Conservation (phyloP, 2,797 vertebrate species). For the Pseudopleuronectes americanus region DNA sequence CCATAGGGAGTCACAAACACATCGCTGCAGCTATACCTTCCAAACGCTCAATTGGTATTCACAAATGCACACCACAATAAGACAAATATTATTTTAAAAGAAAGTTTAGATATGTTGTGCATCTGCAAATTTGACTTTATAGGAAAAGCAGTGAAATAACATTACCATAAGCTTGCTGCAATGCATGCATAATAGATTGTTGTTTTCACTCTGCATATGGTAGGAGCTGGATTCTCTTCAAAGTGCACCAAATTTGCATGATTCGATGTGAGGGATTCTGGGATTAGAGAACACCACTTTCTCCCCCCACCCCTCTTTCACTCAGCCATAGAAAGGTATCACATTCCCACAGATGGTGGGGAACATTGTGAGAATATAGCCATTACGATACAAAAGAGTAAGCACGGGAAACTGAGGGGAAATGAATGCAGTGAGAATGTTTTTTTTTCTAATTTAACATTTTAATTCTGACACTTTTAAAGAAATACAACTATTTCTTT, state of each 20-base stretch:
- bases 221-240: constrained; percentile 89
- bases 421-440: constrained; percentile 42
- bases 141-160: constrained; percentile 84
- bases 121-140: constrained; percentile 82
- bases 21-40: constrained; percentile 47
- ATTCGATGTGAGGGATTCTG: constrained; percentile 89
- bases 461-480: constrained; percentile 48
- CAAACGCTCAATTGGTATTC: constrained; percentile 60
- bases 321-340: constrained; percentile 87
- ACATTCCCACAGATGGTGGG: constrained; percentile 86
- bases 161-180: constrained; percentile 90
- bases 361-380: constrained; percentile 79
- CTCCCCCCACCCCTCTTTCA: constrained; percentile 76
- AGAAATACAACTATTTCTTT: constrained; percentile 3
- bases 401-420: constrained; percentile 49
- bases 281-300: constrained; percentile 87
- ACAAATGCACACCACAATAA: constrained; percentile 64
- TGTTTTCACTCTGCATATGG: constrained; percentile 88
- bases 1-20: constrained; percentile 46
- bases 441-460: constrained; percentile 32
- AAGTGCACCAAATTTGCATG: constrained; percentile 89
- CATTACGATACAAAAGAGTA: constrained; percentile 76
- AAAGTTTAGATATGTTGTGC: constrained; percentile 79
- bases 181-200: constrained; percentile 91
- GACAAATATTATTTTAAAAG: constrained; percentile 79